Base-by-base conservation (phyloP, 2,888 invertebrate genomes). In the Ischnura elegans region DNA sequence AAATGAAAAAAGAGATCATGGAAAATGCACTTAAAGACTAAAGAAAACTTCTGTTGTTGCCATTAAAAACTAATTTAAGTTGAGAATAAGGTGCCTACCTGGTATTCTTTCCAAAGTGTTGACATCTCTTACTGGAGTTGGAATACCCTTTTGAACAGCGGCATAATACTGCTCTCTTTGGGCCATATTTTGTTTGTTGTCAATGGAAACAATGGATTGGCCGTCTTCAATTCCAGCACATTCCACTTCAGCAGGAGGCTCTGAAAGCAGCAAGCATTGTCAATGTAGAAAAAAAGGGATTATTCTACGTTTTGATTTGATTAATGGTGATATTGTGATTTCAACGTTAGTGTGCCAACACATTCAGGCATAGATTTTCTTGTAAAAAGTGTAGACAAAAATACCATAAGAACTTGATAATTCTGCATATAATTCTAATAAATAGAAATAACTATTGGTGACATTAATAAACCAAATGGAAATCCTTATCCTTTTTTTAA, bases 121-220 rank as follows among this genome's bases (percentile, higher is more conserved):
- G 8, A 94, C 93, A 85, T 95, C 94, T 93, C 94, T 94, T 43
- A 94, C 93, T 42, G 95, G 95, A 10, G 95, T 94, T 4, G 94
- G 94, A 47, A 95, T 94, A 19, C 95, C 95, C 93, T 95, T 95
- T 90, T 95, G 95, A 21, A 95, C 95, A 21, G 95, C 95, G 16
- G 95, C 95, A 94, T 95, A 95, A 94, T 95, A 95, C 94, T 95
- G 95, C 93, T 95, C 95, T 45, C 95, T 94, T 94, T 95, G 95
- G 16, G 95, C 95, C 93, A 95, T 94, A 94, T 95, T 95, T 55
- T 95, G 95, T 94, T 95, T 95, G 94, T 95, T 95, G 94, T 95
- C 95, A 87, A 95, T 94, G 10, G 95, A 94, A 10, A 95, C 95
- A 94, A 95, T 94, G 36, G 95, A 94, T 61, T 95, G 95, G 16